Percentiles rank a stretch among this genome's conserved stretches.
Conservation (phyloP, 37 sponge, comb jelly and placozoan species). For the Ianthella basta region DNA sequence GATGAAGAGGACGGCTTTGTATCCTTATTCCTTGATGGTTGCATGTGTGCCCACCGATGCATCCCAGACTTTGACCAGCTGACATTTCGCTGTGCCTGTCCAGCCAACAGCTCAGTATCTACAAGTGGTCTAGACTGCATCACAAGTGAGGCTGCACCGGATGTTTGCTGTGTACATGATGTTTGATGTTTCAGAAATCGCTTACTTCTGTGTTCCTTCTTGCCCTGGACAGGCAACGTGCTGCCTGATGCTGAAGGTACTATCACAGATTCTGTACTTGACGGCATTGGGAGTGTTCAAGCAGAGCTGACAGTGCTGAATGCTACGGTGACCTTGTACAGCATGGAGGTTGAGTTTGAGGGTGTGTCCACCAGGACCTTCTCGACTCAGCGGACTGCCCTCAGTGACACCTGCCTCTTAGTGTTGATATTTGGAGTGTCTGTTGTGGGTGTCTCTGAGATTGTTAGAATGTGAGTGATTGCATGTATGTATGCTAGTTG, state of each 20-base stretch:
- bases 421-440: neutral
- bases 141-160: neutral
- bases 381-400: neutral
- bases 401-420: neutral
- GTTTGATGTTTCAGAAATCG: neutral
- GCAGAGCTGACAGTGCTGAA: neutral
- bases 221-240: neutral
- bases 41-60: neutral
- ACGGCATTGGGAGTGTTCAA: neutral
- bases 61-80: neutral
- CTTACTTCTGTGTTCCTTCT: neutral
- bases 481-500: too few species aligned
- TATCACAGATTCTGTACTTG: neutral
- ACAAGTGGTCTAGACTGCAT: slow-evolving; percentile 33
- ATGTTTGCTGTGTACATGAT: neutral
- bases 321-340: neutral
- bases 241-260: neutral
- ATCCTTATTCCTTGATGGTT: slow-evolving; percentile 10
- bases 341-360: neutral
- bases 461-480: slow-evolving; percentile 13
- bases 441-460: slow-evolving; percentile 23
- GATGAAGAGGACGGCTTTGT: slow-evolving; percentile 5
- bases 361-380: neutral
- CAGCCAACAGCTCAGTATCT: slow-evolving; percentile 9
- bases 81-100: neutral